Evolutionary conservation across 2,888 invertebrate species (phyloP).

Genomic region (Ptilodon capucinus): DNA sequence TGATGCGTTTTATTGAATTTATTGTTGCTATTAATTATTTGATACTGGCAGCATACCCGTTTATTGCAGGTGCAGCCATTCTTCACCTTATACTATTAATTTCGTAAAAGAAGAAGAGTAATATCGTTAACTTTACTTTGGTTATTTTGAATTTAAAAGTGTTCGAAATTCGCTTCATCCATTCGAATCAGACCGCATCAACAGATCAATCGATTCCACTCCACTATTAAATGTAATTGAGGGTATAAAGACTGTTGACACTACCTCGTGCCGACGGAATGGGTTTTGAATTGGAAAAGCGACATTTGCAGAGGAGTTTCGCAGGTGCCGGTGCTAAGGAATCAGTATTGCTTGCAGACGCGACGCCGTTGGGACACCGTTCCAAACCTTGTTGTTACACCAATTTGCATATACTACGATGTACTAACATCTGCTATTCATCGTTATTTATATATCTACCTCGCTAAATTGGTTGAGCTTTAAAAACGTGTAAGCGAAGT

Average conservation of each 20-base stretch:
- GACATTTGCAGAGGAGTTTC: slow-evolving; percentile 49
- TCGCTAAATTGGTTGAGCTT: neutral
- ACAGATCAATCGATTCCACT: neutral
- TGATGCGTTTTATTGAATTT: too few relatives aligned
- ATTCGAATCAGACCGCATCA: neutral
- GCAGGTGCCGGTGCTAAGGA: slow-evolving; percentile 60
- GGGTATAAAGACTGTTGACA: neutral
- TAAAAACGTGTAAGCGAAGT: neutral
- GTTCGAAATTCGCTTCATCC: neutral
- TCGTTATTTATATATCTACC: slow-evolving; percentile 22
- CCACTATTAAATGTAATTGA: slow-evolving; percentile 2
- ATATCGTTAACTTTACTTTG: too few relatives aligned
- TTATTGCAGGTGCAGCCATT: too few relatives aligned
- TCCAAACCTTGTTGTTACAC: slow-evolving; percentile 48
- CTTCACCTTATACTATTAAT: too few relatives aligned
- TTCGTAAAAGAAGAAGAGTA: too few relatives aligned
- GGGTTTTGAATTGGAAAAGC: slow-evolving; percentile 60
- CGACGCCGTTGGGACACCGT: slow-evolving; percentile 52
- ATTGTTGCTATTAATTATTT: too few relatives aligned
- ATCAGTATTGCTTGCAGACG: slow-evolving; percentile 54
- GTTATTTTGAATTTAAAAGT: neutral
- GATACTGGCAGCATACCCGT: too few relatives aligned
- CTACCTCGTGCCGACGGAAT: slow-evolving; percentile 36
- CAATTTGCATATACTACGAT: slow-evolving; percentile 57
- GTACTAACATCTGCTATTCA: slow-evolving; percentile 28